phyloP scores from a whole-genome alignment of 2,797 vertebrate genomes.

The Girardinus metallicus region DNA sequence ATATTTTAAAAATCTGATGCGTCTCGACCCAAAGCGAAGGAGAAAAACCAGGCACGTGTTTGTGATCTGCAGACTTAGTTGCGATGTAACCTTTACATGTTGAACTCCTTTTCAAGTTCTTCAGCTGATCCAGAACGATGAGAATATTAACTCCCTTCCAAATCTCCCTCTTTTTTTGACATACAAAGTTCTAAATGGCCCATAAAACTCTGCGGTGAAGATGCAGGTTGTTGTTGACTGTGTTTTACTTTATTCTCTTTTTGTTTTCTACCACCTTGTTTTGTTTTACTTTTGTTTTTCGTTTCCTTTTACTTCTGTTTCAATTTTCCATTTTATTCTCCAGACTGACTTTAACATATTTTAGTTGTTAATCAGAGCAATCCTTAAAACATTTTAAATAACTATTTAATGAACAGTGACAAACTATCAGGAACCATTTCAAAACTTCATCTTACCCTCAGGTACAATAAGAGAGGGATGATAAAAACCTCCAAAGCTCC shows the following conservation, averaged over 20 bases:
- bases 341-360: background rate
- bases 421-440: background rate
- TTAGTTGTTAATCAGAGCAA: background rate
- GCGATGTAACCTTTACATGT: background rate
- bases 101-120: background rate
- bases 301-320: background rate
- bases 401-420: background rate
- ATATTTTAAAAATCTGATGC: background rate
- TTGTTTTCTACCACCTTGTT: background rate
- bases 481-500: background rate
- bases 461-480: background rate
- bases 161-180: background rate
- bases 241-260: background rate
- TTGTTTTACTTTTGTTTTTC: background rate
- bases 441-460: background rate
- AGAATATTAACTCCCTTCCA: background rate
- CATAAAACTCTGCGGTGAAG: background rate
- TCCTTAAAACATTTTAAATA: background rate
- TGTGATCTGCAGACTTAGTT: background rate
- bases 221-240: background rate
- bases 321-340: background rate
- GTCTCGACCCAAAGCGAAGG: background rate
- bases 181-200: background rate
- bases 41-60: background rate
- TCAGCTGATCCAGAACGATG: background rate